Conservation (phyloP, 1,140 invertebrate species). For the Solenopsis invicta region DNA sequence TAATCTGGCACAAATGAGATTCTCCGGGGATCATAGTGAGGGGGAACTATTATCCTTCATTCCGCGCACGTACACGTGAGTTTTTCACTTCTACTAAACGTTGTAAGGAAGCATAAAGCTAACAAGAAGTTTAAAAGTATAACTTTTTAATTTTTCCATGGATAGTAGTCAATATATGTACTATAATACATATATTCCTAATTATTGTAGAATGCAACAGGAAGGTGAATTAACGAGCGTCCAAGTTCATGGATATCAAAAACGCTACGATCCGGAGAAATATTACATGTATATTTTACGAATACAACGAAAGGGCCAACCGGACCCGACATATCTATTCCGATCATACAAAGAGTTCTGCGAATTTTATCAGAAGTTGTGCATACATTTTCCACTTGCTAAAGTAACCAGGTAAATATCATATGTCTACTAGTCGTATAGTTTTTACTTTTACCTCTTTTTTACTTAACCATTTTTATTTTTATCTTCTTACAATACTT, state of each 20-base stretch:
- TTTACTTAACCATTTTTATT: background rate
- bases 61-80: constrained; percentile 97
- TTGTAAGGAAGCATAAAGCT: background rate
- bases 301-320: constrained; percentile 94
- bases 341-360: constrained; percentile 98
- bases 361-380: constrained; percentile 98
- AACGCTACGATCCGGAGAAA: constrained; percentile 98
- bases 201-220: constrained; percentile 91
- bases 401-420: constrained; percentile 92
- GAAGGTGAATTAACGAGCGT: constrained; percentile 96
- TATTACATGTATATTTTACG: constrained; percentile 98
- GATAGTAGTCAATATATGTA: background rate
- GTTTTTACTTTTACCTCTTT: no score
- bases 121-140: constrained; percentile 7
- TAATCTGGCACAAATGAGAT: constrained; percentile 97
- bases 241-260: constrained; percentile 96
- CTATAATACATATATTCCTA: background rate
- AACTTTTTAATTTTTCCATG: background rate
- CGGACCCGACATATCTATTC: constrained; percentile 95
- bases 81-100: constrained; percentile 66
- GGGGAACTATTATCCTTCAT: constrained; percentile 97
- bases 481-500: background rate
- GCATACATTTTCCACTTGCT: constrained; percentile 96
- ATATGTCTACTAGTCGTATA: background rate
- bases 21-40: constrained; percentile 94